A percentile compares a stretch with the other conserved stretches of the same genome.
These are phyloP conservation scores for Hycleus phaleratus DNA, from an alignment of 1,140 invertebrate species.

Conservation along the genomic window DNA sequence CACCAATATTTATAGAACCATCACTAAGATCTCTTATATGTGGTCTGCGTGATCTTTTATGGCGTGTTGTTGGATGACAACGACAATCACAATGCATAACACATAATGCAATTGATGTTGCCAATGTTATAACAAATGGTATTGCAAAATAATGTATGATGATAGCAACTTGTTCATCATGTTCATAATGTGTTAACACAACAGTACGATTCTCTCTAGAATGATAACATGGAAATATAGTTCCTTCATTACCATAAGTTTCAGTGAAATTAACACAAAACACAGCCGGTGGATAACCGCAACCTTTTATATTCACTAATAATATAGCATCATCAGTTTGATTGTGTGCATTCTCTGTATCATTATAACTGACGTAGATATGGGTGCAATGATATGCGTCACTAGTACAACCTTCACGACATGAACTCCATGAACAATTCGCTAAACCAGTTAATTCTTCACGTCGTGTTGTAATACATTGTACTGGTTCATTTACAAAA, in stretches of 20 bases:
- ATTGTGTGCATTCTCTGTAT: conserved; percentile 36
- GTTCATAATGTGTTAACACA: conserved; percentile 70
- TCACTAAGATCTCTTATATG: conserved; percentile 28
- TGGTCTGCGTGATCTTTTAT: conserved; percentile 26
- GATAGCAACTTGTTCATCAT: conserved; percentile 65
- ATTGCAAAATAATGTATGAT: conserved; percentile 75
- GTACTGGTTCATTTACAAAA: conserved; percentile 68
- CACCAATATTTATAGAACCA: conserved; percentile 30
- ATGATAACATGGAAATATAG: conserved; percentile 76
- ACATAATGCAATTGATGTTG: conserved; percentile 73
- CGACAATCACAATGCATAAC: conserved; percentile 66
- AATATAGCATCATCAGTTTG: conserved; percentile 56
- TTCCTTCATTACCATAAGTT: conserved; percentile 65
- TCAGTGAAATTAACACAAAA: conserved; percentile 75
- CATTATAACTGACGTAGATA: conserved; percentile 72
- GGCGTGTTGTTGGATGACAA: conserved; percentile 32
- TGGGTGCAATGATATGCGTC: conserved; percentile 80
- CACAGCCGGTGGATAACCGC: conserved; percentile 82
- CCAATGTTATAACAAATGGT: conserved; percentile 71
- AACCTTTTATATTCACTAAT: conserved; percentile 74
- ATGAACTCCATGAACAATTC: conserved; percentile 81
- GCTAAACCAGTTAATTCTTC: conserved; percentile 66
- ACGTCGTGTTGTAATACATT: conserved; percentile 66
- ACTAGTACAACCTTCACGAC: conserved; percentile 79
- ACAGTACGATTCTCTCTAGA: conserved; percentile 72